Evolutionary conservation across 2,797 vertebrate genomes (phyloP).

Genomic region (Pseudotriccus pelzelni): DNA sequence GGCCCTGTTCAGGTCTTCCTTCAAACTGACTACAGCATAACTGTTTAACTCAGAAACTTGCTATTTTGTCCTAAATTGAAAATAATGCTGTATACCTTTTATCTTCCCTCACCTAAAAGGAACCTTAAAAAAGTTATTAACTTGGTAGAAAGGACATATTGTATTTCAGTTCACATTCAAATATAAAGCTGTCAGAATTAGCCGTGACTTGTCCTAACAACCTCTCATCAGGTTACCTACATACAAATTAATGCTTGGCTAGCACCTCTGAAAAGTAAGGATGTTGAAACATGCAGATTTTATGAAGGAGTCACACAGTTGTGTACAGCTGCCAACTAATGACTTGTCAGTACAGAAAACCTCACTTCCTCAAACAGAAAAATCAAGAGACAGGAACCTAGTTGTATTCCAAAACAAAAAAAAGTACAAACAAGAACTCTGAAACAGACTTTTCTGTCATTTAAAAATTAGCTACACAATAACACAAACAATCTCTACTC

Average conservation of each 20-base stretch:
- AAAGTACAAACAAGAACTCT: not conserved
- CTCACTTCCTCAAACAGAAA: not conserved
- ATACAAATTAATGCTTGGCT: not conserved
- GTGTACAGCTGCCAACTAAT: not conserved
- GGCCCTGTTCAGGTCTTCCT: not conserved
- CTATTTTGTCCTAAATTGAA: not conserved
- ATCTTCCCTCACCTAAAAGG: not conserved
- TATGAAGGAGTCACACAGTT: not conserved
- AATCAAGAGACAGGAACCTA: not conserved
- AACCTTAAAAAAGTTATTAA: not conserved
- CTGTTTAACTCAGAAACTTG: not conserved
- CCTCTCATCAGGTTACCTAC: not conserved
- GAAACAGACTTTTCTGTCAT: not conserved
- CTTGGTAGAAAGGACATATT: not conserved
- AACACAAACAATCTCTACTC: not conserved
- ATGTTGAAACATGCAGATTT: not conserved
- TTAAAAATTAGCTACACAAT: not conserved
- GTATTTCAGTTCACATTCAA: not conserved
- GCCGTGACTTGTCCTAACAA: not conserved
- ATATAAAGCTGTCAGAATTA: not conserved
- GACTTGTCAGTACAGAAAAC: not conserved
- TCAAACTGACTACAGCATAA: not conserved
- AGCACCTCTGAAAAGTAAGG: not conserved
- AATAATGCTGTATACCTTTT: not conserved
- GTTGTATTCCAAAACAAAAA: not conserved